A percentile compares a stretch with the other conserved stretches of the same genome.
Evolutionary conservation across 2,888 invertebrate species (phyloP).

Genomic region (Megamerina dolium): DNA sequence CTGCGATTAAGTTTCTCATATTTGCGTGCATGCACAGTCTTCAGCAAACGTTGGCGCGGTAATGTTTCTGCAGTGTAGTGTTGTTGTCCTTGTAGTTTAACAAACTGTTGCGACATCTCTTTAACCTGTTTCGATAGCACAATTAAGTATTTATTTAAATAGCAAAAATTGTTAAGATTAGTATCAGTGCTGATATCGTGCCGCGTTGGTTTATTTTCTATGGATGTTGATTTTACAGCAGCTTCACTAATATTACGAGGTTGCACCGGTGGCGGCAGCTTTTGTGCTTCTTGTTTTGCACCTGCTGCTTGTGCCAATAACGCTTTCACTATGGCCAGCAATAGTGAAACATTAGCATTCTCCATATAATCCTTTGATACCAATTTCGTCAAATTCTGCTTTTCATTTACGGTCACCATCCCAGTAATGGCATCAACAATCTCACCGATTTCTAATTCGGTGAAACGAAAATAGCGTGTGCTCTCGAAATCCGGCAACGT

Average conservation of each 20-base stretch:
- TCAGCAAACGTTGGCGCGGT: conserved; percentile 8
- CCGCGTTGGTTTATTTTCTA: not conserved
- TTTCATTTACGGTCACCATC: conserved; percentile 6
- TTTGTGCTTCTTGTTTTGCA: not conserved
- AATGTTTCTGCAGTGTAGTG: conserved; percentile 9
- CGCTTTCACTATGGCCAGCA: conserved; percentile 25
- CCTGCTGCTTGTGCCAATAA: conserved; percentile 15
- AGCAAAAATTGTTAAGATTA: conserved; percentile 25
- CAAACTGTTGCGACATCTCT: conserved; percentile 30
- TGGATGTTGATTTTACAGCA: not conserved
- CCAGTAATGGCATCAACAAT: conserved; percentile 34
- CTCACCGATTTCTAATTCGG: conserved; percentile 32
- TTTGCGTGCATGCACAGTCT: conserved; percentile 22
- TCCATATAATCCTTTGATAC: conserved; percentile 23
- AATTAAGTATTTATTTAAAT: conserved; percentile 33
- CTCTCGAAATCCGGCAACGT: conserved; percentile 41
- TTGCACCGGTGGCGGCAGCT: not conserved
- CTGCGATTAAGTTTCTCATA: conserved; percentile 31
- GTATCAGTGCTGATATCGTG: conserved; percentile 8
- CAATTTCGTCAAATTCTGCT: conserved; percentile 13
- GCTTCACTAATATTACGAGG: not conserved
- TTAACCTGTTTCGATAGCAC: conserved; percentile 32
- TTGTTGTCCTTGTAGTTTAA: conserved; percentile 3
- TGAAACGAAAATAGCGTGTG: conserved; percentile 39
- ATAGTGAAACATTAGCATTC: conserved; percentile 22